Evolutionary conservation across 2,113 vertebrate species (phyloP).

Genomic region (Nothoprocta pentlandii): DNA sequence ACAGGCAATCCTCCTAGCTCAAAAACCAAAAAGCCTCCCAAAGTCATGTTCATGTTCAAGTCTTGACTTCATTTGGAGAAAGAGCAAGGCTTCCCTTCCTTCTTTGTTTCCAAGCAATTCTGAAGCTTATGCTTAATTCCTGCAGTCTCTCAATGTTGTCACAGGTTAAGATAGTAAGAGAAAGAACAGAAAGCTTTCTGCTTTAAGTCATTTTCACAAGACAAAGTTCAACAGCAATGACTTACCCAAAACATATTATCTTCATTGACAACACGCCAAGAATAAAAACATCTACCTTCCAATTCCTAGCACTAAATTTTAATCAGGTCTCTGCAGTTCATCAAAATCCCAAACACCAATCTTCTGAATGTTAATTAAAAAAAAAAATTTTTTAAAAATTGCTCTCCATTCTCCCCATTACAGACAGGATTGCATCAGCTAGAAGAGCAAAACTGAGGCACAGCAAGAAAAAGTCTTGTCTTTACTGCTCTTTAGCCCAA

Average conservation of each 20-base stretch:
- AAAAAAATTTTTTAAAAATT: not conserved
- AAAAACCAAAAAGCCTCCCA: not conserved
- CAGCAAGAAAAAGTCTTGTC: not conserved
- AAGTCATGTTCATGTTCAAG: rapidly evolving
- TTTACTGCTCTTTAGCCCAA: not conserved
- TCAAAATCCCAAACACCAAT: not conserved
- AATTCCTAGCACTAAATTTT: not conserved
- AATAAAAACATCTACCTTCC: not conserved
- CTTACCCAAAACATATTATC: not conserved
- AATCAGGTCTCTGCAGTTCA: not conserved
- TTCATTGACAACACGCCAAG: not conserved
- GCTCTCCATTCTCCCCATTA: not conserved
- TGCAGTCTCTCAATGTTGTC: not conserved
- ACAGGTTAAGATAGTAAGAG: not conserved
- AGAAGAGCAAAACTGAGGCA: not conserved
- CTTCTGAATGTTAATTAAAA: not conserved
- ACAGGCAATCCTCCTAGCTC: not conserved
- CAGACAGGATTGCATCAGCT: not conserved
- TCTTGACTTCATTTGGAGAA: not conserved
- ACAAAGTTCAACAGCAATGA: not conserved
- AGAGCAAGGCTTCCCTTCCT: not conserved
- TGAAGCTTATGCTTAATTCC: not conserved
- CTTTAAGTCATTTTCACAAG: not conserved
- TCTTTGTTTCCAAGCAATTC: not conserved
- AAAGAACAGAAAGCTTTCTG: not conserved